Evolutionary conservation across 2,797 vertebrate genomes (phyloP).

Genomic region (Sebastes cheni): DNA sequence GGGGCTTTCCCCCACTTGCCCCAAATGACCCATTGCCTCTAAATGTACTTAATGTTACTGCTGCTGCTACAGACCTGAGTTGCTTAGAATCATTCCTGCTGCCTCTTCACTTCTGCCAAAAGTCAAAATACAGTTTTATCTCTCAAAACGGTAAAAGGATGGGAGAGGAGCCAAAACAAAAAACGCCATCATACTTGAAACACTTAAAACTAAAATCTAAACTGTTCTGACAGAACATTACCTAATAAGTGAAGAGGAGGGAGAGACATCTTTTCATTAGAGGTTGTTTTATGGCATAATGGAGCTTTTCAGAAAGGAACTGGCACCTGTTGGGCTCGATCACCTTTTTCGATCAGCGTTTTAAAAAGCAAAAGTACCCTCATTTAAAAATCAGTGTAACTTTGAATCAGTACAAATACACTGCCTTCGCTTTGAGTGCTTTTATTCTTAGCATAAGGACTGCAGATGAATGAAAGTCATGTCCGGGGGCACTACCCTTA

Average conservation of each 20-base stretch:
- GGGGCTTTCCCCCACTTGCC: neutral
- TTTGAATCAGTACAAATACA: slow-evolving; percentile 12
- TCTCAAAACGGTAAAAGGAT: neutral
- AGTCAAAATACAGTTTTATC: slow-evolving; percentile 18
- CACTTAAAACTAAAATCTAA: slow-evolving; percentile 4
- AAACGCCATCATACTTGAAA: neutral
- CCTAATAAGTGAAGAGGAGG: slow-evolving; percentile 6
- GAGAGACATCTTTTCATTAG: neutral
- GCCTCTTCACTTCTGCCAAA: neutral
- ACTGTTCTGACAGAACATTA: slow-evolving; percentile 2
- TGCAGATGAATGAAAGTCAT: neutral
- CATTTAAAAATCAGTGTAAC: neutral
- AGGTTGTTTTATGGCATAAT: neutral
- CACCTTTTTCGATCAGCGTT: neutral
- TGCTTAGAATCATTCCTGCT: neutral
- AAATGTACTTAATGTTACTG: neutral
- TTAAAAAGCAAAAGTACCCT: slow-evolving; percentile 4
- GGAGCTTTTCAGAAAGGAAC: slow-evolving; percentile 8
- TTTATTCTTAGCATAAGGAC: slow-evolving; percentile 1
- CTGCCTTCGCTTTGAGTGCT: slow-evolving; percentile 1
- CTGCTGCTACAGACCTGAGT: neutral
- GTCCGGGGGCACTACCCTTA: neutral
- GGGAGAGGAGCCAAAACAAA: neutral
- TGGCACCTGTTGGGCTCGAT: neutral
- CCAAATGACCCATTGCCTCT: neutral